phyloP scores from a whole-genome alignment of 2,888 invertebrate genomes.

The Tipula unca region DNA sequence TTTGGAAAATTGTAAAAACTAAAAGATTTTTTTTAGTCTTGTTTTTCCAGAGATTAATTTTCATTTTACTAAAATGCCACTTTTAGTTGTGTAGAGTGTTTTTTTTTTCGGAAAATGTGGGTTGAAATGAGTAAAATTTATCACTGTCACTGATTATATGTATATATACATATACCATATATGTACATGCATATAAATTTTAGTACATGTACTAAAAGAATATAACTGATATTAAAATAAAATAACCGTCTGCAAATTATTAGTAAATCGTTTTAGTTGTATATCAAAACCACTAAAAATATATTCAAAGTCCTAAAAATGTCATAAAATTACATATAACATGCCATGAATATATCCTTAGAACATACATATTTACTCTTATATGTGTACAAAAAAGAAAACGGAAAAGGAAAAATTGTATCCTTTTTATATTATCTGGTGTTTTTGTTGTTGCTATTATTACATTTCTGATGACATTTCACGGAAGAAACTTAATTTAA shows the following conservation, averaged over 20 bases:
- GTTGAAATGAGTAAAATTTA: not conserved
- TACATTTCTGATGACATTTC: slow-evolving; percentile 8
- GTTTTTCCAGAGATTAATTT: slow-evolving; percentile 3
- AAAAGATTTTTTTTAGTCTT: not conserved
- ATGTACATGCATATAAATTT: not conserved
- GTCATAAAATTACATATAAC: not conserved
- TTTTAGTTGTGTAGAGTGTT: not conserved
- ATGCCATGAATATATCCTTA: not conserved
- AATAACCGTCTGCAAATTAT: not conserved
- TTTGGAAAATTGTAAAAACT: not conserved
- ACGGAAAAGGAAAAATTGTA: not conserved
- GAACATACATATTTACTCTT: not conserved
- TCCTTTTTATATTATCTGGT: not conserved
- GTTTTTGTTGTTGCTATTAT: not conserved
- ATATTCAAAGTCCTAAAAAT: not conserved
- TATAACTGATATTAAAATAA: not conserved
- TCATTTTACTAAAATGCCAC: slow-evolving; percentile 8
- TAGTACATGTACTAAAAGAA: not conserved
- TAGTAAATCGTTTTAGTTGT: not conserved
- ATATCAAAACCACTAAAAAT: slow-evolving; percentile 2
- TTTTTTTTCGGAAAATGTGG: not conserved
- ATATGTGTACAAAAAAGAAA: not conserved
- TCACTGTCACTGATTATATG: not conserved
- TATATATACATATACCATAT: not conserved
- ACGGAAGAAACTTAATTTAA: slow-evolving; percentile 14